Conservation (phyloP, 2,113 vertebrate species). For the Conger conger region DNA sequence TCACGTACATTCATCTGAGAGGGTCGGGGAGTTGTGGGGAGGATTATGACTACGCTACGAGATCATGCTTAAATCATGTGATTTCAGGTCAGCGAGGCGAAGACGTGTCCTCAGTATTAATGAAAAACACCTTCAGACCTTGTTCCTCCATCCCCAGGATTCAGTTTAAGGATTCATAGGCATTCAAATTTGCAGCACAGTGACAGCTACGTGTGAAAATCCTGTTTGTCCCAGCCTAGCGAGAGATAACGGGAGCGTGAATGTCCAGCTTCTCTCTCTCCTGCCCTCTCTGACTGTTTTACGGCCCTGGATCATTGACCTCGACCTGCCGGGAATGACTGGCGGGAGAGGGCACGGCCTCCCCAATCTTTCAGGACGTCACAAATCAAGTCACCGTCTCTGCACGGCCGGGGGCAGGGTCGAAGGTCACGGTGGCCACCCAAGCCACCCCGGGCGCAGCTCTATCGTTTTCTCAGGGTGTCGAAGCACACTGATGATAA, state of each 20-base stretch:
- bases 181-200: conserved; percentile 35
- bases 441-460: background rate
- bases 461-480: background rate
- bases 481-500: background rate
- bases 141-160: background rate
- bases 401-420: background rate
- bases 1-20: background rate
- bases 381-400: background rate
- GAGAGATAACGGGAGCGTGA: background rate
- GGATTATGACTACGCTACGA: conserved; percentile 26
- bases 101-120: background rate
- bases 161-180: conserved; percentile 38
- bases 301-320: conserved; percentile 48
- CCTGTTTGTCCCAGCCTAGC: background rate
- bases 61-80: conserved; percentile 20
- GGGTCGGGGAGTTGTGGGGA: conserved; percentile 13
- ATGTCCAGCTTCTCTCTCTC: background rate
- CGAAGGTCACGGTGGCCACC: background rate
- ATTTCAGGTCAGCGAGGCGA: background rate
- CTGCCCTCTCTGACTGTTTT: conserved; percentile 34
- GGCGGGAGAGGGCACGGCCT: conserved; percentile 51
- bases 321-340: conserved; percentile 53
- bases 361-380: conserved; percentile 34
- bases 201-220: background rate
- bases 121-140: background rate